These are phyloP conservation scores for Trichosurus vulpecula DNA, from an alignment of 2,797 vertebrate species.

Conservation along the genomic window DNA sequence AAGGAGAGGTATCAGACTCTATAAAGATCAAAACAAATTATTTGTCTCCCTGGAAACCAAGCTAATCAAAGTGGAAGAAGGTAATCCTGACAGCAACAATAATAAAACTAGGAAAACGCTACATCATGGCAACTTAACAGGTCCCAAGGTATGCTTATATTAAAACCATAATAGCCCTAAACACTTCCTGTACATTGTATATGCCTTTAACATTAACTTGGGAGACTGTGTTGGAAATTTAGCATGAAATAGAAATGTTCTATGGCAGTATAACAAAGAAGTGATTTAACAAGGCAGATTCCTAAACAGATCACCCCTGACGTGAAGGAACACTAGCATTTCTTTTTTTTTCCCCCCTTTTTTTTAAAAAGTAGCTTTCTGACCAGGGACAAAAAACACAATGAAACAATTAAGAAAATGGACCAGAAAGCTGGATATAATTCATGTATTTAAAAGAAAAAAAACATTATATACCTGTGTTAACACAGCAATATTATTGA, in stretches of 20 bases:
- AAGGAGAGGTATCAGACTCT: slow-evolving; percentile 11
- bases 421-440: slow-evolving; percentile 39
- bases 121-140: slow-evolving; percentile 8
- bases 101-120: neutral
- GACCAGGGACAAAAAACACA: slow-evolving; percentile 11
- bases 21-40: slow-evolving; percentile 33
- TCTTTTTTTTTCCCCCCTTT: neutral
- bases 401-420: slow-evolving; percentile 66
- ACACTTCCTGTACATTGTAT: neutral
- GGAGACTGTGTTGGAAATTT: neutral
- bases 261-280: neutral
- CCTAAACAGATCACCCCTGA: neutral
- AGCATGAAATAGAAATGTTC: rapidly evolving
- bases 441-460: slow-evolving; percentile 42
- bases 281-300: neutral
- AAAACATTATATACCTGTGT: neutral
- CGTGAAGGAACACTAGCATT: neutral
- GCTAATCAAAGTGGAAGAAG: slow-evolving; percentile 54
- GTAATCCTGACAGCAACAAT: neutral
- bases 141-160: neutral
- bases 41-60: slow-evolving; percentile 34
- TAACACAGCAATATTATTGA: slow-evolving; percentile 32
- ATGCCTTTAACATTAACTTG: neutral
- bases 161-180: neutral
- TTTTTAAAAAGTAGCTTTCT: slow-evolving; percentile 43